Conservation (phyloP, 2,113 vertebrate species). For the Syngnathus floridae region DNA sequence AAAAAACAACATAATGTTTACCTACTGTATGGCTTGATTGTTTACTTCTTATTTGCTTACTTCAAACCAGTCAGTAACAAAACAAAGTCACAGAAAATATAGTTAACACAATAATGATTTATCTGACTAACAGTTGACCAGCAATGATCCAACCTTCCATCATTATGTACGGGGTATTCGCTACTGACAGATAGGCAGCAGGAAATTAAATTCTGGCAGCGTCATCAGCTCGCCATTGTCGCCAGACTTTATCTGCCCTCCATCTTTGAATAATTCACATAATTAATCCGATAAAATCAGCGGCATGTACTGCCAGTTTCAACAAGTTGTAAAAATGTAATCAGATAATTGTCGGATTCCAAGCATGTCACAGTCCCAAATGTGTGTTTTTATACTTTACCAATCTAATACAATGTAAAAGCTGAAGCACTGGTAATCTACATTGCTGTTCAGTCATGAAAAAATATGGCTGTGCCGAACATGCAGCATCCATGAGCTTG, state of each 20-base stretch:
- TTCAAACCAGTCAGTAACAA: background rate
- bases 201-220: constrained; percentile 28
- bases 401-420: background rate
- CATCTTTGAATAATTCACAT: background rate
- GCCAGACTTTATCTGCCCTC: constrained; percentile 1
- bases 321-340: constrained; percentile 2
- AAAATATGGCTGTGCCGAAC: background rate
- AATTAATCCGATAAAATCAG: constrained; percentile 9
- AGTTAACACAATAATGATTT: background rate
- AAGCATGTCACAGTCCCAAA: background rate
- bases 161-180: background rate
- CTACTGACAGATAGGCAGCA: constrained; percentile 6
- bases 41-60: background rate
- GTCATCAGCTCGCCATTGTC: constrained; percentile 1
- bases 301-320: background rate
- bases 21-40: background rate
- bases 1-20: too few relatives aligned
- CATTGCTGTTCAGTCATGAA: background rate
- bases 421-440: background rate
- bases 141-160: constrained; percentile 2
- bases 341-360: background rate
- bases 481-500: background rate
- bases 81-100: background rate
- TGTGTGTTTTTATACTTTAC: background rate
- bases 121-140: background rate